Evolutionary conservation across 2,113 vertebrate genomes (phyloP).

Genomic region (Panurus biarmicus): DNA sequence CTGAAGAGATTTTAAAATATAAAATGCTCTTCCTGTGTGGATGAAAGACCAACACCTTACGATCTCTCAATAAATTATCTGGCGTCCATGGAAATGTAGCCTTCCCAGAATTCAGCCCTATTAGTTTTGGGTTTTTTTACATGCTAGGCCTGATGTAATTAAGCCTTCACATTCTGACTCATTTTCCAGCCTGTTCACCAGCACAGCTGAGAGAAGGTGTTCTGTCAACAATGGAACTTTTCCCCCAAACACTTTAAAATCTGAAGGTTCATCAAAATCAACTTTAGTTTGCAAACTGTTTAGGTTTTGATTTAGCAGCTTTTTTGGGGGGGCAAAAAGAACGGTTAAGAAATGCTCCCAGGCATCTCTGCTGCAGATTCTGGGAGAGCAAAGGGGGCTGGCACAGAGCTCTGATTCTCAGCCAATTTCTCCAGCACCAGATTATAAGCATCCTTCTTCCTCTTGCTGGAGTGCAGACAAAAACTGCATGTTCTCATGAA

Average conservation of each 20-base stretch:
- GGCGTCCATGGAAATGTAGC: not conserved
- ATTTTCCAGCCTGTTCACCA: slow-evolving; percentile 8
- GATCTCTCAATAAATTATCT: not conserved
- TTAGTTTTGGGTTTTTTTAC: not conserved
- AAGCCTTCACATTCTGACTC: slow-evolving; percentile 17
- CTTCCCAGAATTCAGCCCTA: not conserved
- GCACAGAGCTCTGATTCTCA: slow-evolving; percentile 37
- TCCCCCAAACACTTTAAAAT: not conserved
- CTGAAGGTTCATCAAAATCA: slow-evolving; percentile 6
- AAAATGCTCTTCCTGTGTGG: not conserved
- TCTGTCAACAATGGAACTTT: slow-evolving; percentile 11
- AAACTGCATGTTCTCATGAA: slow-evolving; percentile 43
- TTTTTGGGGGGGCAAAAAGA: slow-evolving; percentile 9
- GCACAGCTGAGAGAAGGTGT: not conserved
- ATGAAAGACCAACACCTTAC: not conserved
- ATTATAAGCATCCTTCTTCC: slow-evolving; percentile 54
- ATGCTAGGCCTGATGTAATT: not conserved
- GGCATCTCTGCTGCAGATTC: slow-evolving; percentile 31
- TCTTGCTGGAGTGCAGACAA: slow-evolving; percentile 47
- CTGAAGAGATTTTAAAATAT: not conserved
- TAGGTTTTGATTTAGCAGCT: slow-evolving; percentile 25
- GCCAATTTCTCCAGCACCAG: slow-evolving; percentile 42
- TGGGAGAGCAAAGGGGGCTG: slow-evolving; percentile 53
- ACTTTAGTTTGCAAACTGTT: slow-evolving; percentile 45
- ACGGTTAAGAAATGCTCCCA: not conserved